Percentiles rank a stretch among this genome's conserved stretches.
phyloP scores from a whole-genome alignment of 2,888 invertebrate species.

The Aspidapion aeneum region DNA sequence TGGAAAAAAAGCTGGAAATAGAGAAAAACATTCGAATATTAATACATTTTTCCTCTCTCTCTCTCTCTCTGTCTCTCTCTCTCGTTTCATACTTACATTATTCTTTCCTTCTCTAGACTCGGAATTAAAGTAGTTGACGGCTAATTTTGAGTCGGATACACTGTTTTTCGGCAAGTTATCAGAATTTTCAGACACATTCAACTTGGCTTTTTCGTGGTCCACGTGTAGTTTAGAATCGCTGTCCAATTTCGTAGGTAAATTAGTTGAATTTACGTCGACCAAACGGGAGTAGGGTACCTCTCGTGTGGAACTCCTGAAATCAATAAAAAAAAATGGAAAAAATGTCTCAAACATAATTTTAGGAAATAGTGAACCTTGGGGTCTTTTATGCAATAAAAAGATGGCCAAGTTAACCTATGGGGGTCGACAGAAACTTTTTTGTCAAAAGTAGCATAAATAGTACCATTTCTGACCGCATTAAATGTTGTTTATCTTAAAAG shows the following conservation, averaged over 20 bases:
- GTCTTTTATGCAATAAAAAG: too few species aligned
- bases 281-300: constrained; percentile 81
- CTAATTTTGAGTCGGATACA: constrained; percentile 80
- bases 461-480: too few species aligned
- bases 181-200: constrained; percentile 46
- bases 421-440: too few species aligned
- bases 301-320: constrained; percentile 40
- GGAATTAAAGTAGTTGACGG: constrained; percentile 67
- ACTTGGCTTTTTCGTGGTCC: constrained; percentile 42
- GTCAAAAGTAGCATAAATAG: too few species aligned
- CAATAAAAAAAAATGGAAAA: too few species aligned
- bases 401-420: too few species aligned
- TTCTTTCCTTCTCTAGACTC: constrained; percentile 21
- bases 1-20: too few species aligned
- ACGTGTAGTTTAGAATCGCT: constrained; percentile 68
- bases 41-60: too few species aligned
- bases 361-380: constrained; percentile 10
- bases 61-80: too few species aligned
- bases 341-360: constrained; percentile 8
- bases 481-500: too few species aligned
- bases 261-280: constrained; percentile 60
- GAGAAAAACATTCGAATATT: too few species aligned
- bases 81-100: not conserved
- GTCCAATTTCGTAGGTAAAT: constrained; percentile 57
- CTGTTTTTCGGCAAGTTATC: constrained; percentile 70